phyloP scores from a whole-genome alignment of 1,140 invertebrate genomes.

The Drosophila neocordata region DNA sequence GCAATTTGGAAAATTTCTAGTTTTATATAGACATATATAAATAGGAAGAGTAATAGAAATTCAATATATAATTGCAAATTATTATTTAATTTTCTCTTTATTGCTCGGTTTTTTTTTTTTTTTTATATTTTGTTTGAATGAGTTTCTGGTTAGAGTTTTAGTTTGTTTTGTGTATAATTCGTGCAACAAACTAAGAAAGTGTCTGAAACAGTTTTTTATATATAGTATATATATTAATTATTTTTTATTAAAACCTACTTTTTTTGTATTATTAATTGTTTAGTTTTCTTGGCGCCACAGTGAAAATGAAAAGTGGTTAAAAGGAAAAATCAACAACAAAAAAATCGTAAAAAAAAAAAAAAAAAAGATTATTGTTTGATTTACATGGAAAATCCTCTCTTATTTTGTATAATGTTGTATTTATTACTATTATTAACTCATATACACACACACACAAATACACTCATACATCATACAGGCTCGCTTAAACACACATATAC shows the following conservation, averaged over 20 bases:
- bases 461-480: conserved; percentile 18
- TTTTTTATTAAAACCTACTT: conserved; percentile 24
- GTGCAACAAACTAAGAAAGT: conserved; percentile 58
- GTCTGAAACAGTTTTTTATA: conserved; percentile 39
- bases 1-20: conserved; percentile 63
- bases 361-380: conserved; percentile 4
- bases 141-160: conserved; percentile 43
- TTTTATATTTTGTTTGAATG: conserved; percentile 47
- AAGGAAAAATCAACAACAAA: neutral
- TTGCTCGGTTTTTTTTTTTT: conserved; percentile 29
- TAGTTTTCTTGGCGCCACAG: conserved; percentile 37
- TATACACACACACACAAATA: conserved; percentile 18
- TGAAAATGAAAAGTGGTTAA: neutral
- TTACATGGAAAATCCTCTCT: conserved; percentile 51
- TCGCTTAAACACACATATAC: conserved; percentile 10
- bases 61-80: conserved; percentile 66
- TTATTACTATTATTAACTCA: conserved; percentile 68
- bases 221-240: conserved; percentile 10
- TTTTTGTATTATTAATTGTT: conserved; percentile 75
- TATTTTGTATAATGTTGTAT: conserved; percentile 76
- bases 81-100: conserved; percentile 33
- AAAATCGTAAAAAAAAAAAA: neutral
- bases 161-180: conserved; percentile 75
- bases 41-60: conserved; percentile 48
- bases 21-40: conserved; percentile 47